Conservation (phyloP, 2,113 vertebrate species). For the Euleptes europaea region DNA sequence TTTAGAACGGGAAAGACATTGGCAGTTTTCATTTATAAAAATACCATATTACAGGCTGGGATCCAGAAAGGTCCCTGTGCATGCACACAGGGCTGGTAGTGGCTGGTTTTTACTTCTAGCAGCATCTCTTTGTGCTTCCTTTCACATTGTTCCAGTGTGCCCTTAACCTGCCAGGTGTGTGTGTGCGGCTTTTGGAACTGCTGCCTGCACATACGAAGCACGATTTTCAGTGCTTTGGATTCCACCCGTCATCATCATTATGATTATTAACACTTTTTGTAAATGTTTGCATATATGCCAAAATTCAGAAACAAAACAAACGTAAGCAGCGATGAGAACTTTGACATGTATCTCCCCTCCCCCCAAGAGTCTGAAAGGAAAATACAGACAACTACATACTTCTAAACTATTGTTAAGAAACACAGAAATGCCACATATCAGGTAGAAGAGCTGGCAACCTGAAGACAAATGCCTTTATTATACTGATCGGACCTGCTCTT, state of each 20-base stretch:
- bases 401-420: constrained; percentile 73
- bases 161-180: not conserved
- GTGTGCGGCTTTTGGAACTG: not conserved
- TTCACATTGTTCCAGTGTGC: not conserved
- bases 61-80: not conserved
- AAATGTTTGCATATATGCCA: constrained; percentile 66
- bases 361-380: constrained; percentile 72
- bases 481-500: constrained; percentile 67
- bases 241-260: not conserved
- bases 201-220: not conserved
- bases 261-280: too few relatives aligned
- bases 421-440: constrained; percentile 75
- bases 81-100: not conserved
- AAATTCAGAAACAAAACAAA: constrained; percentile 77
- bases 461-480: constrained; percentile 74
- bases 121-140: not conserved
- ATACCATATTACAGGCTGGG: not conserved
- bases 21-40: constrained; percentile 54
- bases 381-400: constrained; percentile 73
- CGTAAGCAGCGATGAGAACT: constrained; percentile 64
- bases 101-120: not conserved
- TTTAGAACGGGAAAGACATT: constrained; percentile 4
- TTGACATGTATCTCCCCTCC: constrained; percentile 74
- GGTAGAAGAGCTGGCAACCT: constrained; percentile 63
- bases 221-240: not conserved